Evolutionary conservation across 2,113 vertebrate genomes (phyloP).

Genomic region (Pelecanus crispus): DNA sequence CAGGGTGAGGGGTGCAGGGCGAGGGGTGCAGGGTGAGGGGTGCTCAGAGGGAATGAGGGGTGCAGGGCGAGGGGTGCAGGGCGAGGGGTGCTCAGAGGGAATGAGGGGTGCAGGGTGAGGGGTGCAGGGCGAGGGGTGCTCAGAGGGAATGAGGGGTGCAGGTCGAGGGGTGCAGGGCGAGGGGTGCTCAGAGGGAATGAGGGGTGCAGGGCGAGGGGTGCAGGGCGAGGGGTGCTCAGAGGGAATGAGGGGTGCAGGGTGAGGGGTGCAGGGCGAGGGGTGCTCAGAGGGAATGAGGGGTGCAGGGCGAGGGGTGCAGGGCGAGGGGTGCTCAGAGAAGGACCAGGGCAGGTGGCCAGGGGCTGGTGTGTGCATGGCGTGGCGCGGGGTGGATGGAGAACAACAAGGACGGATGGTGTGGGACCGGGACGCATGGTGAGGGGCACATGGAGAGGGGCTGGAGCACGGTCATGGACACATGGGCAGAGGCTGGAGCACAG

Average conservation of each 20-base stretch:
- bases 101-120: too few species aligned
- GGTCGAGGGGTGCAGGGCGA: fast-evolving
- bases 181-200: background rate
- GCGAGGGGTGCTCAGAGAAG: background rate
- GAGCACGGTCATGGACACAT: fast-evolving
- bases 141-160: too few species aligned
- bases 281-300: too few species aligned
- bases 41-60: too few species aligned
- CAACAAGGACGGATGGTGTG: fast-evolving
- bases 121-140: background rate
- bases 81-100: background rate
- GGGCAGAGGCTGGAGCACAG: background rate
- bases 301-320: too few species aligned
- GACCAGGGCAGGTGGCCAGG: fast-evolving
- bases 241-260: too few species aligned
- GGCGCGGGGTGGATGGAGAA: background rate
- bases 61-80: background rate
- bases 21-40: background rate
- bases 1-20: background rate
- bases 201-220: too few species aligned
- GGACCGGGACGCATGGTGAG: too few species aligned
- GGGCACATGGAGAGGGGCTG: background rate
- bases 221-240: background rate
- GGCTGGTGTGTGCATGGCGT: background rate
- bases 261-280: background rate